Percentiles rank a stretch among this genome's conserved stretches.
Conservation (phyloP, 2,113 vertebrate genomes). For the Corynorhinus townsendii region DNA sequence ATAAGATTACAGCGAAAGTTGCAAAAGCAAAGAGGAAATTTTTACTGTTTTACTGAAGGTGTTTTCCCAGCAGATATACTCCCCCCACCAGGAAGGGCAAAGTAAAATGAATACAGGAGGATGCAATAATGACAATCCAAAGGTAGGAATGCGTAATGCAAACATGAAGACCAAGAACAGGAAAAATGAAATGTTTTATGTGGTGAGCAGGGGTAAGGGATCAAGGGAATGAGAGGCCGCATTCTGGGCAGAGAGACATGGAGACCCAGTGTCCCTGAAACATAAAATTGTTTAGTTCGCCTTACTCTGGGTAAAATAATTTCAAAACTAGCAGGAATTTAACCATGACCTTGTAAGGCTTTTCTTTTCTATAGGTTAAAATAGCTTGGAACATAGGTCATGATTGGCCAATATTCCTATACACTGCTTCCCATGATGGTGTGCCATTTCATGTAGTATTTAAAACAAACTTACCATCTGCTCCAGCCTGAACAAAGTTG, state of each 20-base stretch:
- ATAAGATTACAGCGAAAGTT: neutral
- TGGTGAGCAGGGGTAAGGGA: neutral
- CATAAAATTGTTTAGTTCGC: neutral
- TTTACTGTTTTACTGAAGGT: neutral
- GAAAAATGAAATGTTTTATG: neutral
- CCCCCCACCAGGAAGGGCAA: neutral
- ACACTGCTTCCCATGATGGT: neutral
- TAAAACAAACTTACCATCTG: neutral
- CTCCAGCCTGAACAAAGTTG: neutral
- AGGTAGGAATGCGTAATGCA: neutral
- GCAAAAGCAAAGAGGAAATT: neutral
- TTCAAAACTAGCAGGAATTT: slow-evolving; percentile 34
- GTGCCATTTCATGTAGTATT: neutral
- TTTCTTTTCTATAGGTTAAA: neutral
- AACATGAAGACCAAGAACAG: neutral
- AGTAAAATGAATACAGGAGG: neutral
- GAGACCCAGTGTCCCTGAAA: neutral
- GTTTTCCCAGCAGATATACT: neutral
- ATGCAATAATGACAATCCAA: neutral
- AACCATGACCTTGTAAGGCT: neutral
- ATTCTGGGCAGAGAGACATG: neutral
- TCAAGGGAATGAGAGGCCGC: no score
- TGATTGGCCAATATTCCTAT: neutral
- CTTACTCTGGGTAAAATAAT: neutral
- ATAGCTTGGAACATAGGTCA: neutral